phyloP scores from a whole-genome alignment of 2,113 vertebrate genomes.

The Stigmatopora argus region DNA sequence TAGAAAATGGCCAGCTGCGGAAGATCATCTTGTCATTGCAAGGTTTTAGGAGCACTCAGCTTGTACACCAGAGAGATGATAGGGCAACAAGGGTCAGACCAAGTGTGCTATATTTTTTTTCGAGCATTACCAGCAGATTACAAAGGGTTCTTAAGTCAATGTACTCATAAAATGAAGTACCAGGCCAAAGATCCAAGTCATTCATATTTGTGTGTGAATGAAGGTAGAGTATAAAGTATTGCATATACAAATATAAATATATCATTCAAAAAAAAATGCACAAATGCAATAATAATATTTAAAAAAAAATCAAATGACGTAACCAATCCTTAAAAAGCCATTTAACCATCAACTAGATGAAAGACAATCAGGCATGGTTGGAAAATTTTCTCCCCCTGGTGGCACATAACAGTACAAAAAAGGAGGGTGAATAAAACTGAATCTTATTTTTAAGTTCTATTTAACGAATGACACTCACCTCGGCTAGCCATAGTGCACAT shows the following conservation, averaged over 20 bases:
- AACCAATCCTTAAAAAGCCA: constrained; percentile 1
- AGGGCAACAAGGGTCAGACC: not conserved
- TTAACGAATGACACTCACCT: constrained; percentile 16
- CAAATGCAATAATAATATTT: no score
- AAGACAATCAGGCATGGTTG: constrained; percentile 38
- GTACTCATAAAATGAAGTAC: not conserved
- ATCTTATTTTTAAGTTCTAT: not conserved
- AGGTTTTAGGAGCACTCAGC: not conserved
- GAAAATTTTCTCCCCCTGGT: constrained; percentile 63
- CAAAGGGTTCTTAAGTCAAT: not conserved
- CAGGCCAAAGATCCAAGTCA: not conserved
- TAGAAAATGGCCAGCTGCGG: constrained; percentile 18
- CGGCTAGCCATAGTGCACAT: not conserved
- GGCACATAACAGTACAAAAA: constrained; percentile 24
- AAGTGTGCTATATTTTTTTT: not conserved
- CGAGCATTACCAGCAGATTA: not conserved
- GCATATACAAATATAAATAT: no score
- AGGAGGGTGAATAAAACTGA: not conserved
- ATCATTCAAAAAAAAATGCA: no score
- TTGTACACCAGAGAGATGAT: not conserved
- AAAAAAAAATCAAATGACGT: no score
- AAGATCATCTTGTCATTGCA: constrained; percentile 6
- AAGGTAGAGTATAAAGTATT: no score
- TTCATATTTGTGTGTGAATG: no score
- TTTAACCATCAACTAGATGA: constrained; percentile 11